Conservation (phyloP, 2,888 invertebrate species). For the Chloroclysta siterata region DNA sequence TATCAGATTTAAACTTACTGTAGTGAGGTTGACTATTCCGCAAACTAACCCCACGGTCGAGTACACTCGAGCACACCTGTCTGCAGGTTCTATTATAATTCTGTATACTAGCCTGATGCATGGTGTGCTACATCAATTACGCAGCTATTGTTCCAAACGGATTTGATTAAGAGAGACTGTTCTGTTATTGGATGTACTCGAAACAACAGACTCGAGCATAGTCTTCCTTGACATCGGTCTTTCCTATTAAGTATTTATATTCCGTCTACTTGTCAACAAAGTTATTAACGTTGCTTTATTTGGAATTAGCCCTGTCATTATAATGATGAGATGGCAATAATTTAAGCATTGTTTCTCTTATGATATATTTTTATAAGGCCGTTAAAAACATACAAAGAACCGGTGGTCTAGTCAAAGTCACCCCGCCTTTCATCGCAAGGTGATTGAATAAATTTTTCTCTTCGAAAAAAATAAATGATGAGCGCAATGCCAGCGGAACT, state of each 20-base stretch:
- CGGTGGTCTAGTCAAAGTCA: too few relatives aligned
- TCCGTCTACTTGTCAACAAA: neutral
- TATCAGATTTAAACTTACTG: too few relatives aligned
- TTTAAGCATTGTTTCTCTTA: neutral
- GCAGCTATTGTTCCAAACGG: constrained; percentile 18
- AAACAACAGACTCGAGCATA: neutral
- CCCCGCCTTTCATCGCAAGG: too few relatives aligned
- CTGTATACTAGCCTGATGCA: constrained; percentile 22
- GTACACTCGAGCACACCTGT: constrained; percentile 9
- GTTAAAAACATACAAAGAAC: too few relatives aligned
- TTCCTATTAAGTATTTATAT: constrained; percentile 2
- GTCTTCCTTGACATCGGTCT: constrained; percentile 2
- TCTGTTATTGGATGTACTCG: constrained; percentile 12
- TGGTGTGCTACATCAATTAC: constrained; percentile 23
- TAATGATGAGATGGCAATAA: neutral
- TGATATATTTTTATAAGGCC: too few relatives aligned
- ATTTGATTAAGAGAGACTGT: constrained; percentile 18
- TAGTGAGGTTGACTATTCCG: neutral
- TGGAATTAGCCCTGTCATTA: neutral
- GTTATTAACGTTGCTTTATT: neutral
- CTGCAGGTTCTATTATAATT: constrained; percentile 21
- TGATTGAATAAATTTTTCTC: too few relatives aligned
- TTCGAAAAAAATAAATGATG: too few relatives aligned
- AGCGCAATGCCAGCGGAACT: too few relatives aligned
- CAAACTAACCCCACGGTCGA: neutral